phyloP scores from a whole-genome alignment of 2,113 vertebrate genomes.

The Sander vitreus region DNA sequence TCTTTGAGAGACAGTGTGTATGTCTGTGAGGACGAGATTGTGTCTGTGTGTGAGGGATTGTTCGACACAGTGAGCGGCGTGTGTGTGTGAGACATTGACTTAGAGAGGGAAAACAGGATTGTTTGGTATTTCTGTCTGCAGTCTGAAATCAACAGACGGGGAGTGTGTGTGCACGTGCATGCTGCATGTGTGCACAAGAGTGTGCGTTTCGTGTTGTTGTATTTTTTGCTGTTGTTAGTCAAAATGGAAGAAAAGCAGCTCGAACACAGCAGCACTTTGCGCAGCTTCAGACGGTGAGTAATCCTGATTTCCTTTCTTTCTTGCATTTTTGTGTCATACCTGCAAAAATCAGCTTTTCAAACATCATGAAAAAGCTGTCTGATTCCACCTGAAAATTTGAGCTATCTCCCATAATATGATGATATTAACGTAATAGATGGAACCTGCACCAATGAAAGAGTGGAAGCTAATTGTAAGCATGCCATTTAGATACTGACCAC shows the following conservation, averaged over 20 bases:
- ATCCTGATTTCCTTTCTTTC: constrained; percentile 22
- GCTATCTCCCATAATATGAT: neutral
- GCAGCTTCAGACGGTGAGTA: constrained; percentile 50
- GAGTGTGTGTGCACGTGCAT: constrained; percentile 1
- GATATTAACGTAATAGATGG: neutral
- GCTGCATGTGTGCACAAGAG: neutral
- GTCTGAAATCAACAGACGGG: constrained; percentile 42
- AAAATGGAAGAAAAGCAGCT: constrained; percentile 56
- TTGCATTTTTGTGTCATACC: neutral
- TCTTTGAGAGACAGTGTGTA: constrained; percentile 52
- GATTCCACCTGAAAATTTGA: neutral
- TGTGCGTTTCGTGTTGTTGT: constrained; percentile 19
- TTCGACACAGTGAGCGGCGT: constrained; percentile 41
- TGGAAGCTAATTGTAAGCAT: neutral
- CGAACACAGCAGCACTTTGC: constrained; percentile 15
- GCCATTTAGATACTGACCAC: neutral
- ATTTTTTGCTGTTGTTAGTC: neutral
- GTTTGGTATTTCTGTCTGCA: constrained; percentile 41
- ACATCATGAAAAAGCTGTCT: neutral
- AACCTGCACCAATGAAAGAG: neutral
- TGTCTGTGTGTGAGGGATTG: constrained; percentile 51
- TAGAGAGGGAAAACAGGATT: constrained; percentile 27
- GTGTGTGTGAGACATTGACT: constrained; percentile 27
- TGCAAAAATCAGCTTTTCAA: neutral
- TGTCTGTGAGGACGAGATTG: constrained; percentile 58